phyloP scores from a whole-genome alignment of 2,797 vertebrate genomes.

The Diglossa cyanea region DNA sequence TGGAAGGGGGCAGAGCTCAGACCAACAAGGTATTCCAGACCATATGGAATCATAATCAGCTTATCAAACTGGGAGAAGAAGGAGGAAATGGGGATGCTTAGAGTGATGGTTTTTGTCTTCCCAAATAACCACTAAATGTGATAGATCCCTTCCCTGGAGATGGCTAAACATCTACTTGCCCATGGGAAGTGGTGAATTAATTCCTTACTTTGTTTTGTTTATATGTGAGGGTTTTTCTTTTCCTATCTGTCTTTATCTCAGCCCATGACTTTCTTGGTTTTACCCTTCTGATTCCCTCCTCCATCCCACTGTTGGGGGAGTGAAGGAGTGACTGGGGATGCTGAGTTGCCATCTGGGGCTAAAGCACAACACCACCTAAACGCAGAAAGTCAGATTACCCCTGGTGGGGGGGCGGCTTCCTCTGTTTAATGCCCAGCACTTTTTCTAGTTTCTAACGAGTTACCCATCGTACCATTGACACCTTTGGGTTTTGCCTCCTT shows the following conservation, averaged over 20 bases:
- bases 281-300: neutral
- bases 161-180: neutral
- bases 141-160: neutral
- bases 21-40: rapidly evolving
- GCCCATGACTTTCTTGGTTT: neutral
- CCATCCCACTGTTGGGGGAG: neutral
- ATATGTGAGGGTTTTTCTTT: neutral
- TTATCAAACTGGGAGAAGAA: neutral
- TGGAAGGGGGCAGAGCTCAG: neutral
- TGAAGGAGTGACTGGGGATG: neutral
- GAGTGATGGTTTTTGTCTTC: neutral
- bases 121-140: neutral
- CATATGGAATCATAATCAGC: neutral
- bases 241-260: neutral
- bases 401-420: neutral
- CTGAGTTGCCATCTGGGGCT: neutral
- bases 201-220: neutral
- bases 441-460: neutral
- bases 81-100: neutral
- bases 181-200: neutral
- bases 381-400: neutral
- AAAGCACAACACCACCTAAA: neutral
- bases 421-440: neutral
- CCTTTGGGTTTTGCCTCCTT: neutral
- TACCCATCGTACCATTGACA: neutral